A percentile compares a stretch with the other conserved stretches of the same genome.
Conservation (phyloP, 2,888 invertebrate genomes). For the Nephrotoma guestfalica region DNA sequence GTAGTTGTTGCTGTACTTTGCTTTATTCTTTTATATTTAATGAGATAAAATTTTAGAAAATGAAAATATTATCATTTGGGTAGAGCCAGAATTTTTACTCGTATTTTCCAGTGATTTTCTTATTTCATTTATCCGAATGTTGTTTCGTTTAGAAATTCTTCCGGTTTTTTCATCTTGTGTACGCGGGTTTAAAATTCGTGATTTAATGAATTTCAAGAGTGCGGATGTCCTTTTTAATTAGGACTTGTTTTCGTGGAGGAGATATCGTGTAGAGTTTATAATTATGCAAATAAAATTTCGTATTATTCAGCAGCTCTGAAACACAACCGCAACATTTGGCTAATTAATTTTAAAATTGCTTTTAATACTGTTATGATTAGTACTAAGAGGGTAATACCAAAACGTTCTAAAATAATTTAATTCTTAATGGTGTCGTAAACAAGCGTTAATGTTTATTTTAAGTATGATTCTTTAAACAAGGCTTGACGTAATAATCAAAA, state of each 20-base stretch:
- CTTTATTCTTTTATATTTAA: background rate
- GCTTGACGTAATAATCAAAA: too few relatives aligned
- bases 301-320: too few relatives aligned
- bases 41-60: background rate
- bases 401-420: too few relatives aligned
- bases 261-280: too few relatives aligned
- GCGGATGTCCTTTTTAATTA: background rate
- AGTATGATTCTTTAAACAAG: too few relatives aligned
- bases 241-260: background rate
- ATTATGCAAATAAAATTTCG: too few relatives aligned
- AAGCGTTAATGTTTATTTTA: too few relatives aligned
- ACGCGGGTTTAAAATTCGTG: background rate
- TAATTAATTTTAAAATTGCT: too few relatives aligned
- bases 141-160: background rate
- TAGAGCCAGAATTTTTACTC: background rate
- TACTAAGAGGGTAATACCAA: too few relatives aligned
- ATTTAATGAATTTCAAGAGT: background rate
- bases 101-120: background rate
- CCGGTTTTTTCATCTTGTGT: background rate
- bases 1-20: background rate
- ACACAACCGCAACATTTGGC: too few relatives aligned
- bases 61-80: background rate
- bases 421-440: too few relatives aligned
- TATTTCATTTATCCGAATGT: background rate
- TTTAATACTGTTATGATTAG: too few relatives aligned